Base-by-base conservation (phyloP, 2,888 invertebrate species). In the Atethmia centrago region DNA sequence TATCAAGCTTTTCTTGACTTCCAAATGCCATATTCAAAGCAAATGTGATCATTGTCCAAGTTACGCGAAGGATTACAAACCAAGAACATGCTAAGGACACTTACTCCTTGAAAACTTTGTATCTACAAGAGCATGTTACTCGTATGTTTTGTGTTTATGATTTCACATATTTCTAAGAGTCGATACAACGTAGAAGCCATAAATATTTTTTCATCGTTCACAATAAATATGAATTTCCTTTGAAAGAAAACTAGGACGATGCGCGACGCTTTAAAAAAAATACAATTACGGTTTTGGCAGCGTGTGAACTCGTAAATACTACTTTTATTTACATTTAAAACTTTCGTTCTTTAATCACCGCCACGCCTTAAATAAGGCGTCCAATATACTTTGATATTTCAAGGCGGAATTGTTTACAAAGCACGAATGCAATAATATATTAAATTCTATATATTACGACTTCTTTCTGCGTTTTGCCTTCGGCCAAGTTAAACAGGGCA, bases 311-410 rank as follows among this genome's bases (percentile, higher is more conserved):
- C 19, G 14, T 36, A 45, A 74, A 59, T 40, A 40, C 16, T 58
- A 19, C 45, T 53, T 53, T 53, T 25, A 69, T 69, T 55, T 49
- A 61, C 21, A 65, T 66, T 74, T 45, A 42, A 9, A 66, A 58
- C 69, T 77, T 55, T 69, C 53, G 16, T 51, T 28, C 51, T 56
- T 53, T 53, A 75, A 75, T 65, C 55, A 49, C 21, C 66, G 45
- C 16, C 55, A 51, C 28, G 3, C 28, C n/a, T 53, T 8, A 53
- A 31, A 53, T 12, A 19, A 19, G 28, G 7, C 2, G 19, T 28
- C 74, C 36, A 68, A 31, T 53, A 53, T 19, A 47, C 14, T 14
- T 55, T 47, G 59, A 51, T 25, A 71, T 55, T 8, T 45, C 25
- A 49, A 31, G 12, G 28, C 5, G 10, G 12, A 19, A 14, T 10